These are phyloP conservation scores for Pangasius krempfi DNA, from an alignment of 2,797 vertebrate species.

Conservation along the genomic window DNA sequence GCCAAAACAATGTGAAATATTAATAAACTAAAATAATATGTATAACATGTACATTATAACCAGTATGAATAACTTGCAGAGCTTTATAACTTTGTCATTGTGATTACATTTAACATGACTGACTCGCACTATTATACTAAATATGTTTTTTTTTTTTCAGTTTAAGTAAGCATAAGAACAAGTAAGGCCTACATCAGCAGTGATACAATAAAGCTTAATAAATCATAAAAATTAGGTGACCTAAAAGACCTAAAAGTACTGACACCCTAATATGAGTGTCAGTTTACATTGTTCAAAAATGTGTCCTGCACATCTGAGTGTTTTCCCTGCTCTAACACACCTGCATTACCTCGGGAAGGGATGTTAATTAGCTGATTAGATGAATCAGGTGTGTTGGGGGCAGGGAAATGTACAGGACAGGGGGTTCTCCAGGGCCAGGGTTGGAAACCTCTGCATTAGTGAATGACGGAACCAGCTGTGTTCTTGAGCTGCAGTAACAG, in stretches of 20 bases:
- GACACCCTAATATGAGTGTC: background rate
- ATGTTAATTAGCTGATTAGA: background rate
- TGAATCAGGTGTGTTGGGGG: background rate
- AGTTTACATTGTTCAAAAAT: background rate
- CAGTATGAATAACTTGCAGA: background rate
- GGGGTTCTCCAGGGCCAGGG: background rate
- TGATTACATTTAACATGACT: background rate
- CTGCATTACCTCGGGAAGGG: background rate
- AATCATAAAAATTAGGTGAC: background rate
- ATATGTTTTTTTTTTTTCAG: no score
- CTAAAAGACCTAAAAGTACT: background rate
- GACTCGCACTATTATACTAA: background rate
- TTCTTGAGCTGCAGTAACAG: background rate
- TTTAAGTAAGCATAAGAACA: background rate
- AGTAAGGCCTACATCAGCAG: background rate
- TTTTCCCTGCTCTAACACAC: background rate
- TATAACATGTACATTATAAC: background rate
- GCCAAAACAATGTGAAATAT: background rate
- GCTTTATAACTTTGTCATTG: background rate
- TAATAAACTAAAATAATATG: constrained; percentile 11
- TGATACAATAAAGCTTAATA: background rate
- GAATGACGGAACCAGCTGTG: background rate
- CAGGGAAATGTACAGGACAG: background rate
- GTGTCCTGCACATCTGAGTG: background rate
- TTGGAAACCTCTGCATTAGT: background rate